Evolutionary conservation across 2,888 invertebrate species (phyloP).

Genomic region (Laspeyria flexula): DNA sequence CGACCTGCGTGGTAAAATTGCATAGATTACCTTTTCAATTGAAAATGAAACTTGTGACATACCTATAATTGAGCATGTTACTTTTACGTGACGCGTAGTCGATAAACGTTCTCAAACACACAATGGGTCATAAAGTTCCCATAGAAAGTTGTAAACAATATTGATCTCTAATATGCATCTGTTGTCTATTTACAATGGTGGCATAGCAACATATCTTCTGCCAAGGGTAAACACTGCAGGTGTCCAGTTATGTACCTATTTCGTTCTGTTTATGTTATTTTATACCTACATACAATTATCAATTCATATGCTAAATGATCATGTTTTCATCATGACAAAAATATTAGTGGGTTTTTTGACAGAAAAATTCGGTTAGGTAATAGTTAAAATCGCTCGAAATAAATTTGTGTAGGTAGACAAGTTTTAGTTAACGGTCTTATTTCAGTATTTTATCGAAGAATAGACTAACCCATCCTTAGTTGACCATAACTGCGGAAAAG

Average conservation of each 20-base stretch:
- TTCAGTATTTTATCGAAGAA: too few species aligned
- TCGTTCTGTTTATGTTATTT: background rate
- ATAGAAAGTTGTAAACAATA: constrained; percentile 77
- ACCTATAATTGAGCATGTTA: background rate
- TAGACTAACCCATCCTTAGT: too few species aligned
- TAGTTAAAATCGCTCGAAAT: too few species aligned
- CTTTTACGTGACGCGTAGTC: constrained; percentile 5
- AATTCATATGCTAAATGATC: too few species aligned
- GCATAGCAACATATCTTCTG: constrained; percentile 38
- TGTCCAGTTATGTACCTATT: background rate
- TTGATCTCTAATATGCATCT: constrained; percentile 47
- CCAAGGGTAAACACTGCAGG: background rate
- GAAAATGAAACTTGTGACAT: constrained; percentile 38
- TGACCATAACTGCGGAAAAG: too few species aligned
- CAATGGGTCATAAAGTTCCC: constrained; percentile 67
- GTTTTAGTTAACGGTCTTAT: too few species aligned
- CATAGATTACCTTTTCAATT: constrained; percentile 7
- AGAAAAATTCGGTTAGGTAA: too few species aligned
- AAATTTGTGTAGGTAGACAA: too few species aligned
- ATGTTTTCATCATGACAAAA: too few species aligned
- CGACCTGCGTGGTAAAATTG: background rate
- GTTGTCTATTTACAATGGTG: constrained; percentile 45
- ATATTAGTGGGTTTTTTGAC: too few species aligned
- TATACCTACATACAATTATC: too few species aligned
- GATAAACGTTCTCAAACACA: constrained; percentile 39